These are phyloP conservation scores for Halictus quadricinctus DNA, from an alignment of 2,888 invertebrate species.

Conservation along the genomic window DNA sequence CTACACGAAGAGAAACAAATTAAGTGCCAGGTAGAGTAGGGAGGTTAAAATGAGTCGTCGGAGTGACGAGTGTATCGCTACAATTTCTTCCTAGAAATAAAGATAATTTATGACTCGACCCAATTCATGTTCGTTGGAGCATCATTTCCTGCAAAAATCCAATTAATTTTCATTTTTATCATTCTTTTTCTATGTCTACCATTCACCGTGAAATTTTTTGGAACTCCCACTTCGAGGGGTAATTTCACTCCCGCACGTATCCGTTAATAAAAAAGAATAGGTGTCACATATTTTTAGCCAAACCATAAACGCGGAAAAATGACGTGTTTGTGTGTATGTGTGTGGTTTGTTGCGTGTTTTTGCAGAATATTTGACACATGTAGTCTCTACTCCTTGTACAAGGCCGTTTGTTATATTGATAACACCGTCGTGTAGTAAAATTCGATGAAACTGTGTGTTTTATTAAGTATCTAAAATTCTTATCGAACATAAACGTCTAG, in stretches of 20 bases:
- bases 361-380: not conserved
- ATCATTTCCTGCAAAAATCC: not conserved
- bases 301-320: not conserved
- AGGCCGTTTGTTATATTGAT: not conserved
- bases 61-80: no score
- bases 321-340: not conserved
- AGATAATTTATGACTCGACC: no score
- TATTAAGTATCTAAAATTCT: not conserved
- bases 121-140: no score
- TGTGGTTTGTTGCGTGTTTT: not conserved
- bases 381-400: not conserved
- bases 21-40: no score
- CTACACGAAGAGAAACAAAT: no score
- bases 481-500: not conserved
- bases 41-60: no score
- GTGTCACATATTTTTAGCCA: not conserved
- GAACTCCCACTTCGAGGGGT: not conserved
- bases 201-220: not conserved
- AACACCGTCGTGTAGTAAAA: not conserved
- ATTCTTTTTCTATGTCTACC: not conserved
- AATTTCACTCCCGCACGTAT: not conserved
- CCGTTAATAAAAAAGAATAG: not conserved
- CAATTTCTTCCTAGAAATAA: no score
- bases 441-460: not conserved
- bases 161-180: not conserved